A percentile compares a stretch with the other conserved stretches of the same genome.
phyloP scores from a whole-genome alignment of 2,888 invertebrate species.

The Elegia similella region DNA sequence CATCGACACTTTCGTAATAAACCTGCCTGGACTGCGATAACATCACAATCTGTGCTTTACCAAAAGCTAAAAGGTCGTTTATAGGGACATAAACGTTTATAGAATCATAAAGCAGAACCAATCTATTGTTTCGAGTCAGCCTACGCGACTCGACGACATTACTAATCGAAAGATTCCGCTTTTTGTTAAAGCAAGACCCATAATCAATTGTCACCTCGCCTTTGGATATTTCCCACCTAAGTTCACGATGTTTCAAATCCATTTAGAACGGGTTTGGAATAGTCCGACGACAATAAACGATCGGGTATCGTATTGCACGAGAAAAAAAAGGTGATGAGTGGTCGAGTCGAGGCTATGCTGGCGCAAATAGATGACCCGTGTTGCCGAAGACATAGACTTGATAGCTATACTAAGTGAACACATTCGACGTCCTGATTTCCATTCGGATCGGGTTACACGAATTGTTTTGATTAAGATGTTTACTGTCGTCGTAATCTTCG shows the following conservation, averaged over 20 bases:
- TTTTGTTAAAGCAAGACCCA: slow-evolving; percentile 68
- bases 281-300: slow-evolving; percentile 66
- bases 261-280: slow-evolving; percentile 72
- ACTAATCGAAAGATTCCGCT: slow-evolving; percentile 76
- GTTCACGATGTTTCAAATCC: slow-evolving; percentile 61
- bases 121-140: slow-evolving; percentile 74
- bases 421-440: slow-evolving; percentile 43
- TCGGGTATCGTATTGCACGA: slow-evolving; percentile 75
- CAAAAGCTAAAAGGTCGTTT: slow-evolving; percentile 76
- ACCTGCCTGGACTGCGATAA: slow-evolving; percentile 66
- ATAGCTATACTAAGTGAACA: slow-evolving; percentile 50
- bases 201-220: slow-evolving; percentile 77
- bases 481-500: slow-evolving; percentile 25
- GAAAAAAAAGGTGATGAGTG: slow-evolving; percentile 78
- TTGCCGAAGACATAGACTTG: slow-evolving; percentile 43
- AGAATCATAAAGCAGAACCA: slow-evolving; percentile 77
- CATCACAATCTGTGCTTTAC: slow-evolving; percentile 67
- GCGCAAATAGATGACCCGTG: slow-evolving; percentile 64
- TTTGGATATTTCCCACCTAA: slow-evolving; percentile 68
- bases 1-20: slow-evolving; percentile 65
- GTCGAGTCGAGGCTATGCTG: slow-evolving; percentile 54
- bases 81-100: slow-evolving; percentile 79
- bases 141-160: slow-evolving; percentile 71
- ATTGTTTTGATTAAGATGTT: slow-evolving; percentile 51
- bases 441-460: slow-evolving; percentile 53